Percentiles rank a stretch among this genome's conserved stretches.
Conservation (phyloP, 2,888 invertebrate genomes). For the Plebejus anna region DNA sequence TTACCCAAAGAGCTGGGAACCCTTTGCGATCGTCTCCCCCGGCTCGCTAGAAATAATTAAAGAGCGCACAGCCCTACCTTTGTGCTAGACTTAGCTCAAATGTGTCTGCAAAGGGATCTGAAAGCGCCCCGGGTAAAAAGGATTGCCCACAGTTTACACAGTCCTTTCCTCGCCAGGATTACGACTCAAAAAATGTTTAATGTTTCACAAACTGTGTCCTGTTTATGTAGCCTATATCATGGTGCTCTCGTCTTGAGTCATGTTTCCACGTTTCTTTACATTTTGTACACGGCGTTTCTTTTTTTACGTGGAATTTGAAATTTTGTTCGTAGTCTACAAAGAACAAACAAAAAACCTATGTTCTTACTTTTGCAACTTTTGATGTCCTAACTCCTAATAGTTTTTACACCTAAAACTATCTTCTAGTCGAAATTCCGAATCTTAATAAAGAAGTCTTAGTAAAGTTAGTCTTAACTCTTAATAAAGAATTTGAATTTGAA, state of each 20-base stretch:
- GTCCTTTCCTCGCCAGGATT: conserved; percentile 44
- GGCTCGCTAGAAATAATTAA: conserved; percentile 65
- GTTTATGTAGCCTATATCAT: conserved; percentile 29
- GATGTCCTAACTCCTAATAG: neutral
- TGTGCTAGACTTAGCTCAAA: conserved; percentile 58
- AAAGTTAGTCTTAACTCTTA: too few species aligned
- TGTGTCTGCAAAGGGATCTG: conserved; percentile 57
- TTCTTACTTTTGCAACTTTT: neutral
- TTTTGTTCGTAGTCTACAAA: neutral
- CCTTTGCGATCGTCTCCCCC: conserved; percentile 48
- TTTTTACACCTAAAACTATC: too few species aligned
- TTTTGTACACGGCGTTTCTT: neutral
- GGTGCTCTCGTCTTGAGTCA: neutral
- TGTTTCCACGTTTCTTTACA: neutral
- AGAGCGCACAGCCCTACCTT: conserved; percentile 58
- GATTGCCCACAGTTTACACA: conserved; percentile 52
- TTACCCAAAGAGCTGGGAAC: conserved; percentile 41
- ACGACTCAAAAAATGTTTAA: conserved; percentile 41
- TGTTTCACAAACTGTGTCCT: conserved; percentile 29
- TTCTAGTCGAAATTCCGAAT: too few species aligned
- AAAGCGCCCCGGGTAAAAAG: conserved; percentile 61
- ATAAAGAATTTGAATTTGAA: too few species aligned
- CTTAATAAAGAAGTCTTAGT: too few species aligned
- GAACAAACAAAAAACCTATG: too few species aligned
- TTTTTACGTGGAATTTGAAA: neutral